Evolutionary conservation across 2,113 vertebrate genomes (phyloP), one percentile per base, ranked within the genome.

Genomic region (Poeciliopsis prolifica): DNA sequence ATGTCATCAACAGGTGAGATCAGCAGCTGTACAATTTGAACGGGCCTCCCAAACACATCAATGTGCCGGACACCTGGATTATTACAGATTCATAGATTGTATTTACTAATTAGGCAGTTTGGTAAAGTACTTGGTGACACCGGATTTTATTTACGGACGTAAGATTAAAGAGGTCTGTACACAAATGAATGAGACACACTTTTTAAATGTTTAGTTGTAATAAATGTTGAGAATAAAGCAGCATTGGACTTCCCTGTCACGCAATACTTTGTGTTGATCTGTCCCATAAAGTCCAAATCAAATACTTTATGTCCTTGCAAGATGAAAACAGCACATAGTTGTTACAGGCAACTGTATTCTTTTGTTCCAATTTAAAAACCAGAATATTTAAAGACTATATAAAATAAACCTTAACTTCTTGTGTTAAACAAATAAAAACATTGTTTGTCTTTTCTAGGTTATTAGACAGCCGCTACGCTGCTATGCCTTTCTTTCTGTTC

Each of bases 401-500:
- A 54, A 54, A 54, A 15, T 54, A 8, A 54, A 24, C 48, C 19
- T 2, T 24, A 6, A 42, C 7, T 19, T 22, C 24, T 54, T 54
- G 35, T 54, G 48, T 24, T 54, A 19, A 70, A 48, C 15, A 42
- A 13, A 28, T 30, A n/a, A 3, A 42, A 28, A 65, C 26, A 3
- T 0, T 65, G 1, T 1, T 42, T 29, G 33, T 48, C 65, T 37
- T 44, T 62, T 78, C 26, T 69, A 95, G 94, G 54, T 62, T 90
- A 88, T 91, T 91, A 22, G 91, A 94, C 54, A 70, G 0, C 70
- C 79, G 71, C 65, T 88, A 80, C 76, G 75, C 80, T 15, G 42
- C 89, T 22, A 73, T 93, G 64, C 95, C 95, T 42, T 95, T 93
- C 81, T 95, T 96, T 79, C 64, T 96, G 33, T 96, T 96, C 82